Evolutionary conservation across 2,888 invertebrate species (phyloP), one percentile per base, ranked within the genome.

Genomic region (Eudemis profundana): DNA sequence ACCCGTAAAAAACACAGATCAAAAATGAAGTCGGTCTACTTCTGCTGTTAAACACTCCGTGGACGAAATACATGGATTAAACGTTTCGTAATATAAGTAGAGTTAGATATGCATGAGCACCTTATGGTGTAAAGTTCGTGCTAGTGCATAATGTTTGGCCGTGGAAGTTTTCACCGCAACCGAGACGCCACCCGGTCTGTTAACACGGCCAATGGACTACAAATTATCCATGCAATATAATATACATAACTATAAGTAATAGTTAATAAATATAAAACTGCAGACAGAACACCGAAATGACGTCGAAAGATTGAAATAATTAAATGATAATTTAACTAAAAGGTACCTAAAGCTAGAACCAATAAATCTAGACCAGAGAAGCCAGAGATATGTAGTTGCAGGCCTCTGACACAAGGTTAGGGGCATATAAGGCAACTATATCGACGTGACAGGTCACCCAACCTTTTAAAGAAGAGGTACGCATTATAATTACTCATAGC

Each of bases 141-240:
- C 66, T 67, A 71, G 61, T 71, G 73, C 74, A 75, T 76, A 74
- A 73, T 73, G 67, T 67, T 71, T 65, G 72, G 42, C 47, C 44
- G 61, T 68, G 68, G 75, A 79, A 74, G 78, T 78, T 49, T 67
- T 69, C 67, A 68, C 74, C 74, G 67, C 76, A 75, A 68, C 72
- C 67, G 69, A 73, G 73, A 74, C 62, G 70, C 61, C 38, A 29
- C 66, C 71, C 68, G 44, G 71, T 72, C 75, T 76, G 69, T 68
- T 61, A 66, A 61, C 62, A 47, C 38, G 68, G 66, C 53, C 68
- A 69, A 71, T 69, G 67, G 62, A 53, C 42, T 63, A 56, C 64
- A 33, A 65, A 46, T 33, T 50, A 50, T 33, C 29, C 21, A 4
- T 23, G 19, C 12, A 19, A 19, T 46, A 46, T n/a, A 14, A 33